phyloP scores from a whole-genome alignment of 2,797 vertebrate genomes.

The Karalla daura region DNA sequence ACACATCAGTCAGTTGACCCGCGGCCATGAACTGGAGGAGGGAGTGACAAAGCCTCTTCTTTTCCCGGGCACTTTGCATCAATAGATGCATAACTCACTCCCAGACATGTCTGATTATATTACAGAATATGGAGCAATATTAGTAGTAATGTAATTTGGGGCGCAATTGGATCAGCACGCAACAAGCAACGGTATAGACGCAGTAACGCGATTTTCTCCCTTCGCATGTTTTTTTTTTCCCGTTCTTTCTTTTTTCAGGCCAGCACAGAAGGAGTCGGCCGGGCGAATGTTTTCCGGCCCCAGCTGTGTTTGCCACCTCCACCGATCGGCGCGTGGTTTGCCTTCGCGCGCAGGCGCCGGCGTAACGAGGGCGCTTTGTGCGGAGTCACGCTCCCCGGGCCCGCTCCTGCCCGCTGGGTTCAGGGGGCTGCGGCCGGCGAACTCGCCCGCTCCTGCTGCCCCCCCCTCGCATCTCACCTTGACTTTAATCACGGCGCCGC shows the following conservation, averaged over 20 bases:
- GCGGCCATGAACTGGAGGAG: background rate
- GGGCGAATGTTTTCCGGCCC: too few species aligned
- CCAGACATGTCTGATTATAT: background rate
- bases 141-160: background rate
- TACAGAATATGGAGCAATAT: background rate
- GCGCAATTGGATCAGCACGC: too few species aligned
- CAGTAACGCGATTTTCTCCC: background rate
- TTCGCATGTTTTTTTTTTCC: too few species aligned
- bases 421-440: constrained; percentile 28
- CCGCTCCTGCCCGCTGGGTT: constrained; percentile 38
- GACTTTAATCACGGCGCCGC: constrained; percentile 22
- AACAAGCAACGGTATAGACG: background rate
- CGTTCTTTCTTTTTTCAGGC: too few species aligned
- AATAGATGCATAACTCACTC: background rate
- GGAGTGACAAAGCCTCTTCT: background rate
- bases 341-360: too few species aligned
- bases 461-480: constrained; percentile 24
- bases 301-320: too few species aligned
- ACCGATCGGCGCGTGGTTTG: too few species aligned
- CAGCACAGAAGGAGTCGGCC: too few species aligned
- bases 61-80: background rate
- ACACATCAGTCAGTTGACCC: background rate
- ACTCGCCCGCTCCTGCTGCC: too few species aligned
- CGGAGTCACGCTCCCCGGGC: too few species aligned
- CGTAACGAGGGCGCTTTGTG: too few species aligned